Evolutionary conservation across 2,888 invertebrate genomes (phyloP), one percentile per base, ranked within the genome.

Genomic region (Proisotoma minuta): DNA sequence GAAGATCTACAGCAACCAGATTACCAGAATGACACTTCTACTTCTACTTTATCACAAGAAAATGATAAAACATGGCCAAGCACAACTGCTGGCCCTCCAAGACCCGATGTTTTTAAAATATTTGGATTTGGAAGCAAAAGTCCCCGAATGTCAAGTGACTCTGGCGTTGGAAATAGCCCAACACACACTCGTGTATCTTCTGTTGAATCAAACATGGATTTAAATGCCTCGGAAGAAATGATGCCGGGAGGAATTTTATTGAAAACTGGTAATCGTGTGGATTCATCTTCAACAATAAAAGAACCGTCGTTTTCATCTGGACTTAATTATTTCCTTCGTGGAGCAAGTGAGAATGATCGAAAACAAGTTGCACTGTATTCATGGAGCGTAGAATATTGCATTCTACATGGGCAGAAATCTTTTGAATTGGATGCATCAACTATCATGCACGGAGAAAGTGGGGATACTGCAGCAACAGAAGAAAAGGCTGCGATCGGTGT

Each of bases 351-450:
- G 22, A 60, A 63, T 47, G 43, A 68, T 53, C 63, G 66, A 15
- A 69, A 79, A 73, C 78, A 75, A 77, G 29, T 69, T 75, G 15
- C 74, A 73, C 69, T 67, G 59, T 89, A 88, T 75, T 84, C 87
- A 10, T 95, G 95, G 90, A 89, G 92, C 81, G 89, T 97, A 24
- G 98, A 99, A 79, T 92, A 96, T 78, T 97, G 97, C 79, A 93
- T 98, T 76, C 82, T 96, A 59, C 70, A 73, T 47, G 66, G 69
- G 10, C 74, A 74, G 56, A 71, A 65, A 39, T 65, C 65, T 29
- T 65, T 65, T 10, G 69, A 69, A 40, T 62, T 59, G 43, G 63
- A 59, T 43, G 39, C 47, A 3, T 18, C 54, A 18, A 58, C 24
- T 49, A 24, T 34, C 8, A 27, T 5, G 15, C 26, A 15, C 12